These are phyloP conservation scores for Drepanosiphum platanoidis DNA, from an alignment of 2,888 invertebrate genomes.

Conservation along the genomic window DNA sequence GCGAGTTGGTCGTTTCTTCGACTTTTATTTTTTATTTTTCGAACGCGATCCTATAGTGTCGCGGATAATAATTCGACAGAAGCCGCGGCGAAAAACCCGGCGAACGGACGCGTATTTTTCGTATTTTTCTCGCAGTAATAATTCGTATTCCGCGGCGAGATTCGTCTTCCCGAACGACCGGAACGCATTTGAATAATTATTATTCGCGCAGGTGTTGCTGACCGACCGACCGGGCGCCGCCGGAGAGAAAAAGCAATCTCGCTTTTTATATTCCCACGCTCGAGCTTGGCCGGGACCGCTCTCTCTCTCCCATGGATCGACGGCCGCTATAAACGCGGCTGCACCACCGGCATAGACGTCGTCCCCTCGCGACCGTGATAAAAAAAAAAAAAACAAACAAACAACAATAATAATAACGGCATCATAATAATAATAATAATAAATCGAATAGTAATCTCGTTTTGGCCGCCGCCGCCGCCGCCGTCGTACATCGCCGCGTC, in stretches of 20 bases:
- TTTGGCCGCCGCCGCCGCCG: neutral
- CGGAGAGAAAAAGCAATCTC: neutral
- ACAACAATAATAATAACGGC: neutral
- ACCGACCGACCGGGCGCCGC: neutral
- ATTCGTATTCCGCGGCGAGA: no score
- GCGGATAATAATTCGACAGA: no score
- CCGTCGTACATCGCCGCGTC: no score
- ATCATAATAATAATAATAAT: constrained; percentile 1
- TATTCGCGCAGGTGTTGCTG: constrained; percentile 40
- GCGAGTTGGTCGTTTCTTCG: no score
- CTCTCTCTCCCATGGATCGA: neutral
- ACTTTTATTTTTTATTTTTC: no score
- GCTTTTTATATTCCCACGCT: constrained; percentile 32
- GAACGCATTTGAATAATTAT: neutral
- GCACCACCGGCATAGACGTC: no score
- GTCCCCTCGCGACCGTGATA: neutral
- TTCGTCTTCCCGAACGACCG: neutral
- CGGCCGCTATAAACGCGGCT: neutral
- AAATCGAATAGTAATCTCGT: neutral
- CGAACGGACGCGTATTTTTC: no score
- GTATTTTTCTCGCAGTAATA: no score
- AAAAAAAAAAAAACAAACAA: no score
- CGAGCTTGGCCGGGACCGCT: constrained; percentile 12
- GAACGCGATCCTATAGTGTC: no score
- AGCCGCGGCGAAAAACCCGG: no score